Base-by-base conservation (phyloP, 2,888 invertebrate species). In the Torymus auratus region DNA sequence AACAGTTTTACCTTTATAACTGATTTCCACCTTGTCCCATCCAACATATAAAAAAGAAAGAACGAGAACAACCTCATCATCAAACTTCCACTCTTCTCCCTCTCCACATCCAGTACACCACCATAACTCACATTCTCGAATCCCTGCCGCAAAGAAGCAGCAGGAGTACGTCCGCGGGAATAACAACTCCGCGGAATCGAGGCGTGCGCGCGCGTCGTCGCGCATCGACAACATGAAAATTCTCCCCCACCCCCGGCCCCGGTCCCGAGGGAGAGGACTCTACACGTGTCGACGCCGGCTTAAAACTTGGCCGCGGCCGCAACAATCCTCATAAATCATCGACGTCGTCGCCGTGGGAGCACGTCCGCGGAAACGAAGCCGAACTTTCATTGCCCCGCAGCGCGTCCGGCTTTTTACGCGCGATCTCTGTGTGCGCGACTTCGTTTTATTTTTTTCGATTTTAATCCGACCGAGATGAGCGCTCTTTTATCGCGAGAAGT, bases 241-340 rank as follows among this genome's bases (percentile, higher is more conserved):
- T 55, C 55, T 14, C 55, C 23, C 69, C 58, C 53, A n/a, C 1
- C 11, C 0, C 53, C 11, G 3, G 17, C 12, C 15, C 41, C 20
- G n/a, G 13, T 28, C 28, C n/a, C 28, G 17, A 67, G 78, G 69
- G 52, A 78, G 50, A 65, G 58, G 69, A 60, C 70, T 77, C 23
- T n/a, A 77, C 77, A 74, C 81, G 71, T 67, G 78, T 81, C 52
- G 81, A 60, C 68, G n/a, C 61, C 41, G 69, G 70, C 73, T 69
- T 65, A 74, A 78, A 75, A 75, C 69, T 79, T 64, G 53, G 68
- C 62, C 62, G 68, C 53, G 23, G 15, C 58, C 20, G 81, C 75
- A 68, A 75, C 78, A 76, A 67, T 75, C 71, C 75, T 70, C 82
- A 78, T 81, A 81, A 81, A 81, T 81, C 81, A 82, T 82, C 75